Evolutionary conservation across 2,888 invertebrate genomes (phyloP).

Genomic region (Ormyrus pomaceus): DNA sequence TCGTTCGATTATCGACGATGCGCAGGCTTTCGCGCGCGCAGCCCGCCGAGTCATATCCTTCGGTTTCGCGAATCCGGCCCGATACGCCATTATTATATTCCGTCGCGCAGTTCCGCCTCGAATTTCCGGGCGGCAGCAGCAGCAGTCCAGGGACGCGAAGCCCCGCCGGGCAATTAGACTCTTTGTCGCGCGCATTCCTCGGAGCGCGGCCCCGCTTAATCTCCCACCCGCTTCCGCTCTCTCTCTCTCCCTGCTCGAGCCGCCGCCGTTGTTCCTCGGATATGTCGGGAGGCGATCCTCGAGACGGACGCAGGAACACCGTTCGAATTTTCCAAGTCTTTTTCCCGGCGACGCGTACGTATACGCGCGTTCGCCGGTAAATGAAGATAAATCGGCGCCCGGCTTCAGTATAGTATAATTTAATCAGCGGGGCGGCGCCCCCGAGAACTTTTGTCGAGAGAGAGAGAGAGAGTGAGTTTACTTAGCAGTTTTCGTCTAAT

Average conservation of each 20-base stretch:
- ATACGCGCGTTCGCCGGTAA: slow-evolving; percentile 8
- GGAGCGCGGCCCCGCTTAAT: not conserved
- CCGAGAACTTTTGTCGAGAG: slow-evolving; percentile 14
- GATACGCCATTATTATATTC: not conserved
- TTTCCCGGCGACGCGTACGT: not conserved
- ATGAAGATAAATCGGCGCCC: slow-evolving; percentile 32
- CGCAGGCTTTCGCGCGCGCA: slow-evolving; percentile 6
- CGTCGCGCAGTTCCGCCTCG: slow-evolving; percentile 44
- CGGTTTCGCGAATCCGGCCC: not conserved
- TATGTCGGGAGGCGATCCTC: not conserved
- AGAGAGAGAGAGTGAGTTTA: not conserved
- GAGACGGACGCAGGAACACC: not conserved
- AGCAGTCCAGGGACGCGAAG: not conserved
- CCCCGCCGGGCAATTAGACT: slow-evolving; percentile 12
- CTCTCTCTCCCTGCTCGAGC: slow-evolving; percentile 15
- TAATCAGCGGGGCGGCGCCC: not conserved
- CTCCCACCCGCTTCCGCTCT: slow-evolving; percentile 20
- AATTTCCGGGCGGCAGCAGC: slow-evolving; percentile 27
- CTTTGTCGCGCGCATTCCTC: not conserved
- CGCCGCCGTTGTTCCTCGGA: not conserved
- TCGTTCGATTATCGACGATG: slow-evolving; percentile 50
- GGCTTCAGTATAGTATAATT: slow-evolving; percentile 5
- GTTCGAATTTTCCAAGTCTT: slow-evolving; percentile 20
- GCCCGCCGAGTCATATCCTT: too few relatives aligned
- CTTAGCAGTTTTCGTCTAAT: slow-evolving; percentile 15